Conservation (phyloP, 2,888 invertebrate species). For the Sesamia inferens region DNA sequence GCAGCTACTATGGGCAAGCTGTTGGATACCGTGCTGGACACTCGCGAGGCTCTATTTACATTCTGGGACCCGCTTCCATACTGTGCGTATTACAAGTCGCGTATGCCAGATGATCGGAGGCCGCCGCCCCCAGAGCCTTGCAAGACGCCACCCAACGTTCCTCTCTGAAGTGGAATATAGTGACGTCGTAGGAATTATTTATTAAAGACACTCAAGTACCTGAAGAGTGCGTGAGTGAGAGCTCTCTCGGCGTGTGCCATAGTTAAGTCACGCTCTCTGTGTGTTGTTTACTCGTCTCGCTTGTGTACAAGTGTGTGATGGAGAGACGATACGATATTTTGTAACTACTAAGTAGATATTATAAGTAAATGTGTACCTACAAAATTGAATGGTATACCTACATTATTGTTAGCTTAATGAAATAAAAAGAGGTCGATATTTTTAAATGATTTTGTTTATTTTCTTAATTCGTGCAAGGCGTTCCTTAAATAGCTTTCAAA, state of each 20-base stretch:
- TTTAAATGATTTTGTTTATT: conserved; percentile 37
- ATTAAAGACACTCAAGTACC: conserved; percentile 88
- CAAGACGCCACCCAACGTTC: conserved; percentile 89
- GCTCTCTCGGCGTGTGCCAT: conserved; percentile 72
- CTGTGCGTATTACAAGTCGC: conserved; percentile 95
- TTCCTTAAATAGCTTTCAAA: conserved; percentile 10
- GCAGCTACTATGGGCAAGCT: conserved; percentile 91
- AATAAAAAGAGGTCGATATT: conserved; percentile 63
- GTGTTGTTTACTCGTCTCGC: conserved; percentile 72
- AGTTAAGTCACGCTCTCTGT: conserved; percentile 69
- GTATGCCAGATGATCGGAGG: conserved; percentile 90
- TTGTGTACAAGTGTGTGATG: conserved; percentile 71
- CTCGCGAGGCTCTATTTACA: conserved; percentile 94
- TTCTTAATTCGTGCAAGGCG: conserved; percentile 4
- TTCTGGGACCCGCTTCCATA: conserved; percentile 97
- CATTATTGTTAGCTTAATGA: conserved; percentile 68
- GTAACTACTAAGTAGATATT: conserved; percentile 89
- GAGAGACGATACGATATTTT: conserved; percentile 81
- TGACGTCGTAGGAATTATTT: conserved; percentile 76
- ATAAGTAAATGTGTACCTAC: conserved; percentile 74
- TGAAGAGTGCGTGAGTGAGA: conserved; percentile 86
- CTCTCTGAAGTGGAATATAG: conserved; percentile 77
- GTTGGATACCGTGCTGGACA: conserved; percentile 93
- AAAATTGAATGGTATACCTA: conserved; percentile 69
- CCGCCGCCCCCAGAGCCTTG: conserved; percentile 88